Evolutionary conservation across 2,888 invertebrate genomes (phyloP).

Genomic region (Didymodactylos carnosus): DNA sequence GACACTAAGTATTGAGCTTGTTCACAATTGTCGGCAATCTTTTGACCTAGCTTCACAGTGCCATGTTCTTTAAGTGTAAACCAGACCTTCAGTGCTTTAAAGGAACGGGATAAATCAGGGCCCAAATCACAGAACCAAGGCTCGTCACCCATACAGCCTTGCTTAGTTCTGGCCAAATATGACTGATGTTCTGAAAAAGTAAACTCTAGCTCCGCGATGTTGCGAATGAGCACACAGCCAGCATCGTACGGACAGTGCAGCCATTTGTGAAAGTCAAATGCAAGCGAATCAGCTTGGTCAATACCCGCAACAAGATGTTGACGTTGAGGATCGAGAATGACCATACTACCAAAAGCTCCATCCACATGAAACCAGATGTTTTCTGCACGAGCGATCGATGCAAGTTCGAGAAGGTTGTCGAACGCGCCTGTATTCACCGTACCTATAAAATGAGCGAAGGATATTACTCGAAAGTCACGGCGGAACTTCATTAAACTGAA

Average conservation of each 20-base stretch:
- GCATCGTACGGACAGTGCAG: neutral
- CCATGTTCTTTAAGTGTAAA: neutral
- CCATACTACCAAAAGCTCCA: neutral
- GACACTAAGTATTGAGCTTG: neutral
- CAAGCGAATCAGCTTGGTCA: neutral
- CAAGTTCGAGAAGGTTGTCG: neutral
- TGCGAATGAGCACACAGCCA: neutral
- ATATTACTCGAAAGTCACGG: no score
- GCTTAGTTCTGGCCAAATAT: neutral
- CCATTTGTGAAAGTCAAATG: neutral
- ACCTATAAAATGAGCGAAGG: no score
- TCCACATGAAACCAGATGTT: neutral
- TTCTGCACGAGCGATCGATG: neutral
- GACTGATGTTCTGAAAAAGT: neutral
- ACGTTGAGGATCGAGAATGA: neutral
- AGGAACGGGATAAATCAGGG: neutral
- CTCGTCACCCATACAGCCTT: neutral
- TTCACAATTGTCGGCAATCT: neutral
- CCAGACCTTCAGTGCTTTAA: neutral
- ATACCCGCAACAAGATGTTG: neutral
- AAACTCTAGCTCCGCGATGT: neutral
- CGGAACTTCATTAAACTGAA: no score
- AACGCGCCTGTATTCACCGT: neutral
- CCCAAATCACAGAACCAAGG: constrained; percentile 1
- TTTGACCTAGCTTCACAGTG: neutral